phyloP scores from a whole-genome alignment of 2,888 invertebrate species.

The Nymphalis c-album region DNA sequence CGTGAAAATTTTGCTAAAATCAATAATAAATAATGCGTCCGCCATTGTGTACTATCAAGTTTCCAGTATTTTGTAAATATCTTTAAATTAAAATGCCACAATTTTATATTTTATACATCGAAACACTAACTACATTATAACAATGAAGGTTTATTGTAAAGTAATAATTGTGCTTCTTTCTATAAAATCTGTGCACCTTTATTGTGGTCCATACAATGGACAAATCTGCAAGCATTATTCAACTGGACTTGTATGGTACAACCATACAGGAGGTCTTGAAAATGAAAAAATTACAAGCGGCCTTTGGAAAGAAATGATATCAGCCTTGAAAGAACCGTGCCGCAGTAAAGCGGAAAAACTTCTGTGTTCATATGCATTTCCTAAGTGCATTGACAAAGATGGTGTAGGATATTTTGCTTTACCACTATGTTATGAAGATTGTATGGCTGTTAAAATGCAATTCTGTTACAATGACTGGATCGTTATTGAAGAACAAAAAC shows the following conservation, averaged over 20 bases:
- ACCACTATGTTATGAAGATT: conserved; percentile 95
- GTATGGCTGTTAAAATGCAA: conserved; percentile 93
- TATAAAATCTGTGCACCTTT: conserved; percentile 82
- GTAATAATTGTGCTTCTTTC: conserved; percentile 65
- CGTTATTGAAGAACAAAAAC: conserved; percentile 92
- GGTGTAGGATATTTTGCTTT: conserved; percentile 84
- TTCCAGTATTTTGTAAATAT: conserved; percentile 51
- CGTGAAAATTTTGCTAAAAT: conserved; percentile 58
- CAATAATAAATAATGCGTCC: conserved; percentile 72
- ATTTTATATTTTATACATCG: conserved; percentile 55
- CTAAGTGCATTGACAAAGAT: conserved; percentile 87
- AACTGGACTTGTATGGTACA: conserved; percentile 89
- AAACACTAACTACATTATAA: conserved; percentile 55
- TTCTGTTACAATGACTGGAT: conserved; percentile 98
- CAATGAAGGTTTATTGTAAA: conserved; percentile 64
- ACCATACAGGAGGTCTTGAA: conserved; percentile 86
- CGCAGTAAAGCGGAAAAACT: conserved; percentile 93
- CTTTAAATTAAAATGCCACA: conserved; percentile 58
- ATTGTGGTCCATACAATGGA: conserved; percentile 94
- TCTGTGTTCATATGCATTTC: conserved; percentile 95
- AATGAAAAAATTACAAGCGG: conserved; percentile 92
- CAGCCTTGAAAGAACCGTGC: conserved; percentile 90
- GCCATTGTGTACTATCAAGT: conserved; percentile 69
- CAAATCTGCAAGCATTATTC: conserved; percentile 88
- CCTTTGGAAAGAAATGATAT: conserved; percentile 93